Conservation (phyloP, 2,888 invertebrate species). For the Globia sparganii region DNA sequence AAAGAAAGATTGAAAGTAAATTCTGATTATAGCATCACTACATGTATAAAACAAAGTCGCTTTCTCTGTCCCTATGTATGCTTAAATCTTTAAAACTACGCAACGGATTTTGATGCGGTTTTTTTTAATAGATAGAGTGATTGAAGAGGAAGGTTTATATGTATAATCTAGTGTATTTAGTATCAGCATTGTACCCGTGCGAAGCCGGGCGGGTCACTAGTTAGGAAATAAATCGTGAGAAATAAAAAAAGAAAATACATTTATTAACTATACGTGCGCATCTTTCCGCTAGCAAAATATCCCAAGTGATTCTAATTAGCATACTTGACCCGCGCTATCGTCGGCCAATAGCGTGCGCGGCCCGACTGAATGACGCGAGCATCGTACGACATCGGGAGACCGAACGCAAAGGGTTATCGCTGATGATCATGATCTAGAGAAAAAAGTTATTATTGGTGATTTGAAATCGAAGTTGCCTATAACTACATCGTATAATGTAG, state of each 20-base stretch:
- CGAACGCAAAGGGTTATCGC: constrained; percentile 60
- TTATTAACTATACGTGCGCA: neutral
- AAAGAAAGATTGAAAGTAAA: neutral
- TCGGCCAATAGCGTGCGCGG: constrained; percentile 57
- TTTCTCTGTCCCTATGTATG: no score
- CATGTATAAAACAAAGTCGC: no score
- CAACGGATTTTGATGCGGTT: no score
- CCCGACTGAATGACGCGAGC: constrained; percentile 52
- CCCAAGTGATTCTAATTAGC: constrained; percentile 48
- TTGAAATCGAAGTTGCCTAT: constrained; percentile 1
- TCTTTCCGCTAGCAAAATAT: constrained; percentile 46
- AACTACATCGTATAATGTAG: neutral
- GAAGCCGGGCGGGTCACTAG: no score
- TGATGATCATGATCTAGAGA: constrained; percentile 31
- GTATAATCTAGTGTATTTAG: no score
- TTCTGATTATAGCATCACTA: neutral
- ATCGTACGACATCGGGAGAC: constrained; percentile 48
- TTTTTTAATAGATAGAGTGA: no score
- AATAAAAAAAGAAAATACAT: no score
- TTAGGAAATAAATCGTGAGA: no score
- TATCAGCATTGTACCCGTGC: no score
- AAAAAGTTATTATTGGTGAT: constrained; percentile 22
- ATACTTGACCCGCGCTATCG: constrained; percentile 68
- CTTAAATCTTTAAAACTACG: no score
- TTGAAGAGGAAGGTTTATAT: no score